Conservation (phyloP, 2,888 invertebrate species). For the Oegoconia quadripuncta region DNA sequence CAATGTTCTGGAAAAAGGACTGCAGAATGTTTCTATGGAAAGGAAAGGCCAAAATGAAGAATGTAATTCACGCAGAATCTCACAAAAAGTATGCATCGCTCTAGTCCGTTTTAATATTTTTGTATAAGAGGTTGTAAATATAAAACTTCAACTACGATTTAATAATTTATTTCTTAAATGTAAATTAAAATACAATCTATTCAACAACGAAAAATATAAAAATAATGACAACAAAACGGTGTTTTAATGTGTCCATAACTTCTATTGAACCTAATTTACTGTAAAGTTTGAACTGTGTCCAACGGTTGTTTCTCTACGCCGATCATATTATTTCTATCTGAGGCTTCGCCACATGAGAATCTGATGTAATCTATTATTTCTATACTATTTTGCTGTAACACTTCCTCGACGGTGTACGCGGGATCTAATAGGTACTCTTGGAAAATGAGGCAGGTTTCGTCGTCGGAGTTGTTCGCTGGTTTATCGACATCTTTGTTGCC, state of each 20-base stretch:
- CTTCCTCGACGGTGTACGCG: constrained; percentile 84
- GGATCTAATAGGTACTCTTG: constrained; percentile 94
- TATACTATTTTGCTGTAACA: constrained; percentile 82
- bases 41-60: constrained; percentile 54
- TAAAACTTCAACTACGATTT: background rate
- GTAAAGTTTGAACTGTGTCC: constrained; percentile 81
- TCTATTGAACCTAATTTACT: constrained; percentile 71
- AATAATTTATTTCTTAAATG: constrained; percentile 26
- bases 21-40: constrained; percentile 84
- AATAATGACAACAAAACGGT: background rate
- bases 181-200: constrained; percentile 24
- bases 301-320: constrained; percentile 75
- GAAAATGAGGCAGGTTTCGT: constrained; percentile 88
- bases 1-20: constrained; percentile 84
- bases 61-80: constrained; percentile 45
- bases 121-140: constrained; percentile 11
- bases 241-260: no score
- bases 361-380: constrained; percentile 89
- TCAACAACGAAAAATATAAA: background rate
- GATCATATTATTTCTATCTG: constrained; percentile 53
- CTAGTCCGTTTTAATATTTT: no score
- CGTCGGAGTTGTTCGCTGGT: constrained; percentile 82
- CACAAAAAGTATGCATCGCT: constrained; percentile 30
- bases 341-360: constrained; percentile 90
- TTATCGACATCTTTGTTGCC: constrained; percentile 82